Evolutionary conservation across 2,113 vertebrate genomes (phyloP), one percentile per base, ranked within the genome.

Genomic region (Tinamus guttatus): DNA sequence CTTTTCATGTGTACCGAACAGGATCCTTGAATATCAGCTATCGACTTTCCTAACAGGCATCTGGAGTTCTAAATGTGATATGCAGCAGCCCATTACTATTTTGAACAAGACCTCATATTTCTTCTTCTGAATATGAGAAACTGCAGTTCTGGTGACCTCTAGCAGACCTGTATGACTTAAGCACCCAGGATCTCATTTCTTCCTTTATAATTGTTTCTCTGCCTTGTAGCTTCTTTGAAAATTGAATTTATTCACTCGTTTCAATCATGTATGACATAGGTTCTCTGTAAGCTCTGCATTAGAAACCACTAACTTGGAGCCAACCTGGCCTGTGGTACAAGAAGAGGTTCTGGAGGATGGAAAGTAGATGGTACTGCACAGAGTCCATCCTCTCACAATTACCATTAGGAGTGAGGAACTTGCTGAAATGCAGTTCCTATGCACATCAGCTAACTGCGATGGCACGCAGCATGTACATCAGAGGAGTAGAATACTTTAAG

Each of bases 151-250:
- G 73, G 56, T 95, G 94, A 94, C 94, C 79, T 96, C 59, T 77
- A 64, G 64, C 41, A 95, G 89, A 95, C 91, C 89, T 85, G 14
- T 43, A 67, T 70, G 73, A 70, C 82, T 89, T 96, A 88, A 95
- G 79, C 60, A 67, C 71, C 45, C 80, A 91, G 85, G 79, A 91
- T 93, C 82, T 91, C 79, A 83, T 93, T 95, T 96, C 82, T 93
- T 94, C 60, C 56, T 81, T 78, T 80, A 91, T 96, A 88, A 95
- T 90, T 94, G 79, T 95, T 95, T 95, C 74, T 91, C 80, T 94
- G 64, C 69, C 91, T 27, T 10, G 6, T 63, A 95, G 92, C 64
- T 95, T 80, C 88, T 76, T 81, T 93, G 76, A 93, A 94, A 93
- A 95, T 81, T 76, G 87, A 94, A 90, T 52, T 47, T 76, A 84